Conservation (phyloP, 2,797 vertebrate genomes). For the Phyllotis vaccarum region DNA sequence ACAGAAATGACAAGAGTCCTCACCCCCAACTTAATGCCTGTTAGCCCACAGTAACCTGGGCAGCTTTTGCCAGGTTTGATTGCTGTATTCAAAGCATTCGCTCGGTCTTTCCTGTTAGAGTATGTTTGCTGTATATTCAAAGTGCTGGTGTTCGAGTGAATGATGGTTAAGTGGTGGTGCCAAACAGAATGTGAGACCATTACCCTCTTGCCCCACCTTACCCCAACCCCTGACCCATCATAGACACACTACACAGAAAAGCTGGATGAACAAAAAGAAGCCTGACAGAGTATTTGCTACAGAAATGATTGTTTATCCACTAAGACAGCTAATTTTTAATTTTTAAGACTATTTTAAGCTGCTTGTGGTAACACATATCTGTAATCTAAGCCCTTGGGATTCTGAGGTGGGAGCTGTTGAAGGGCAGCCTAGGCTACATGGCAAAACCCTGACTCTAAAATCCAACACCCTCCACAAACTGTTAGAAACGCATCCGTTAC, state of each 20-base stretch:
- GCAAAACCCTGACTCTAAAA: neutral
- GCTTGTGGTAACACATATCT: neutral
- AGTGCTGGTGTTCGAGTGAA: neutral
- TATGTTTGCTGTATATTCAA: neutral
- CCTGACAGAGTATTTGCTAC: neutral
- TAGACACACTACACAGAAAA: neutral
- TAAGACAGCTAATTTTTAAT: slow-evolving; percentile 1
- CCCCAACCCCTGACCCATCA: neutral
- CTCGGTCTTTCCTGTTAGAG: neutral
- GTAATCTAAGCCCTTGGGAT: neutral
- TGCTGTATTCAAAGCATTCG: neutral
- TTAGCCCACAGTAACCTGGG: slow-evolving; percentile 13
- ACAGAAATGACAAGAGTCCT: slow-evolving; percentile 27
- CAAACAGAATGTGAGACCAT: neutral
- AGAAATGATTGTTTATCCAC: neutral
- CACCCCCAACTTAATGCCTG: neutral
- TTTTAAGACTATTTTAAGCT: slow-evolving; percentile 34
- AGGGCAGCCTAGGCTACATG: neutral
- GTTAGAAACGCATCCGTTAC: neutral
- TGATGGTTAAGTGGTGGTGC: neutral
- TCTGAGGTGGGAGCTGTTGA: neutral
- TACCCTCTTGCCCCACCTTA: neutral
- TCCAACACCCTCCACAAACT: neutral
- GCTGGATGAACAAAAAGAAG: neutral
- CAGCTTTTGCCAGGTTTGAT: slow-evolving; percentile 11